Evolutionary conservation across 2,888 invertebrate genomes (phyloP), one percentile per base, ranked within the genome.

Genomic region (Amaurobius ferox): DNA sequence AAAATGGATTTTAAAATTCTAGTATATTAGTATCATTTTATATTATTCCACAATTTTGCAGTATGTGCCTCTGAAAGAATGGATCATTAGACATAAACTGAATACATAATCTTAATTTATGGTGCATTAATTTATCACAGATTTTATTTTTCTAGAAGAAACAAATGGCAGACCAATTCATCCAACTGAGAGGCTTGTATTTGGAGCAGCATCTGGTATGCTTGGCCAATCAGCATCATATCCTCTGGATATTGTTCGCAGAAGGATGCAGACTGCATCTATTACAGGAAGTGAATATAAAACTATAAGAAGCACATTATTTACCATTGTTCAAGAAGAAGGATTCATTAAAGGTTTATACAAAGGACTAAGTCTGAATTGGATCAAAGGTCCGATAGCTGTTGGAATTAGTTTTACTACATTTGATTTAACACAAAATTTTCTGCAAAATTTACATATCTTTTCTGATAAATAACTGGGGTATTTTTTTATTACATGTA

Each of bases 301-400:
- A 35, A 94, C 94, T 74, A 94, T 97, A 78, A 89, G 92, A 61
- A 93, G 92, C 40, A 97, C 96, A 0, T 89, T 91, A 3, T 79
- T 16, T 55, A 89, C 89, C 64, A 90, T 92, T 5, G 88, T 90
- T 28, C 87, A 87, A 79, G 94, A 94, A 89, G 99, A 99, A 92
- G 99, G 99, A 35, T 91, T 96, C 30, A 94, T 94, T 91, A 93
- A 94, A 72, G 99, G 99, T 0, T 95, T 98, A 91, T 99, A 96
- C 93, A 99, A 99, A 92, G 99, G 99, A 0, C 94, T 99, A n/a
- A 97, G 97, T 90, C 97, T 99, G 97, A 99, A 99, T 92, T 99
- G 98, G 98, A 95, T 99, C 74, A 94, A 94, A 90, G 94, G 94
- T n/a, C 94, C 94, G 0, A 93, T 94, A 13, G 93, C 93, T 19